Evolutionary conservation across 2,797 vertebrate genomes (phyloP).

Genomic region (Echeneis naucrates): DNA sequence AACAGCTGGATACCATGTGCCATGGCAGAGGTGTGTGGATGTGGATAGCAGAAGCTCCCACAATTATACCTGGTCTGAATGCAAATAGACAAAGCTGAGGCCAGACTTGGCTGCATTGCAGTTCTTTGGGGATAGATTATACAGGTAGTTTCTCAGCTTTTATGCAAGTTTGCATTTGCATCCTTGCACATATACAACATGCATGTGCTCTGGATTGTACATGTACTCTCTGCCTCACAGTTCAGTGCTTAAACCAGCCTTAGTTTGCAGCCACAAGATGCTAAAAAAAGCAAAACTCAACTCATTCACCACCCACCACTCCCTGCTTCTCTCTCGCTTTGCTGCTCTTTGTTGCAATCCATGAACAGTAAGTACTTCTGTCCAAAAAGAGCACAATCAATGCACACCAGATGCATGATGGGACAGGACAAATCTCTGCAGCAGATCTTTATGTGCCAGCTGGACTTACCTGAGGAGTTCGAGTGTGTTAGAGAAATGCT

Average conservation of each 20-base stretch:
- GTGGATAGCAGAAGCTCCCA: constrained; percentile 21
- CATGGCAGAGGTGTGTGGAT: constrained; percentile 27
- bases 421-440: constrained; percentile 56
- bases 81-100: constrained; percentile 42
- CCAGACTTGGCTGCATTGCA: constrained; percentile 65
- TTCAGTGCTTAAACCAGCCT: constrained; percentile 12
- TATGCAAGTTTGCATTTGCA: constrained; percentile 3
- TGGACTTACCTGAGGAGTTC: constrained; percentile 20
- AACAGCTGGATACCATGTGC: constrained; percentile 51
- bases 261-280: constrained; percentile 48
- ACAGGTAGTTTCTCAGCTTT: neutral
- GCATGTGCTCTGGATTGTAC: neutral
- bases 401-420: constrained; percentile 65
- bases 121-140: constrained; percentile 31
- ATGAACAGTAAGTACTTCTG: constrained; percentile 55
- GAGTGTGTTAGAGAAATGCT: constrained; percentile 9
- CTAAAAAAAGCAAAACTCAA: constrained; percentile 49
- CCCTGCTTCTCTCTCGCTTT: constrained; percentile 38
- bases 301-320: constrained; percentile 66
- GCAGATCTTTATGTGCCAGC: constrained; percentile 55
- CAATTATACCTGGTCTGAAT: constrained; percentile 37
- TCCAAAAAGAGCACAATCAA: constrained; percentile 70
- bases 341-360: constrained; percentile 55
- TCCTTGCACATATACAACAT: neutral
- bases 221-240: neutral